phyloP scores from a whole-genome alignment of 92 coral and sea anemone genomes.

The Nematostella vectensis region DNA sequence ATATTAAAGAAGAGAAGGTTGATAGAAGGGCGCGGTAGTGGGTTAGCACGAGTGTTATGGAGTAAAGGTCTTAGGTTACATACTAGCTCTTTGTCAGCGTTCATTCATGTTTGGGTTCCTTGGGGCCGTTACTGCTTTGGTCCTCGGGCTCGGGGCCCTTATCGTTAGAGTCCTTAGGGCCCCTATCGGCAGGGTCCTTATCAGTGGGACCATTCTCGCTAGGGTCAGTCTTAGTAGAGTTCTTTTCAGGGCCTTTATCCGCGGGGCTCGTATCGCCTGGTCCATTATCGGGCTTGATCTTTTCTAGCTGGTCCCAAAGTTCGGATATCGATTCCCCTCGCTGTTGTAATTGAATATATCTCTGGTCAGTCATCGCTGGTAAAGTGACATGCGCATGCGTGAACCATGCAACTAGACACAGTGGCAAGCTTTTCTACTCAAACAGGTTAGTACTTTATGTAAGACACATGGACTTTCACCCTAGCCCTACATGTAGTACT shows the following conservation, averaged over 20 bases:
- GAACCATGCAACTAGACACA: too few relatives aligned
- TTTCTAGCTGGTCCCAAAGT: conserved; percentile 85
- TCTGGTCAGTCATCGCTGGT: too few relatives aligned
- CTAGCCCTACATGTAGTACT: too few relatives aligned
- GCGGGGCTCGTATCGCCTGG: not conserved
- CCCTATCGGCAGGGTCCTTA: conserved; percentile 1
- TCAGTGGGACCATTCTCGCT: not conserved
- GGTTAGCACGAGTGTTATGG: too few relatives aligned
- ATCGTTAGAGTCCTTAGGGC: conserved; percentile 1
- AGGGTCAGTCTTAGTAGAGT: not conserved
- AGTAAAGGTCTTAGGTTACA: too few relatives aligned
- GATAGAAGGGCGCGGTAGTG: not conserved
- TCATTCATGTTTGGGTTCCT: too few relatives aligned
- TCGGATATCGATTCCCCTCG: conserved; percentile 74
- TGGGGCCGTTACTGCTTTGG: too few relatives aligned
- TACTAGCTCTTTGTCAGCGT: too few relatives aligned
- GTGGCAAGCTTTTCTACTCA: too few relatives aligned
- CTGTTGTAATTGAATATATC: conserved; percentile 47
- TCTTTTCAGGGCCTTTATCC: not conserved
- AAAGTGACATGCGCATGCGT: too few relatives aligned
- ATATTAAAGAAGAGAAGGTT: not conserved
- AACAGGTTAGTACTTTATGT: too few relatives aligned
- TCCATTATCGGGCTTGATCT: conserved; percentile 33
- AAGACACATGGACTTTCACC: too few relatives aligned
- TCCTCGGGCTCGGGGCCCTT: not conserved